phyloP scores from a whole-genome alignment of 2,888 invertebrate species.

The Hemithea aestivaria region DNA sequence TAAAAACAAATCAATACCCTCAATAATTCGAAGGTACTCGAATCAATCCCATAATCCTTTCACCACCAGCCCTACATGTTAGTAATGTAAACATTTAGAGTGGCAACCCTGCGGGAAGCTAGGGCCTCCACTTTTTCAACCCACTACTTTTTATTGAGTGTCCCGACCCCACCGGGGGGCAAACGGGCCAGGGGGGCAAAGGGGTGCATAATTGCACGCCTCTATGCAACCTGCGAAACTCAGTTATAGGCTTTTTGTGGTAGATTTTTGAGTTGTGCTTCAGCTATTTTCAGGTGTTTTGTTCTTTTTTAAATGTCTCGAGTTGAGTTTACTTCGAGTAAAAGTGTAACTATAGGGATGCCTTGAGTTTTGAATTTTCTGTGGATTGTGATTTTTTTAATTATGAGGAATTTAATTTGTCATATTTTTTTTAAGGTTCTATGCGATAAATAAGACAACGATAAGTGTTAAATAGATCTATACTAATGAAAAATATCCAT shows the following conservation, averaged over 20 bases:
- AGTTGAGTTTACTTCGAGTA: too few relatives aligned
- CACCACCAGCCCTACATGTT: slow-evolving; percentile 6
- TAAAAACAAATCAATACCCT: too few relatives aligned
- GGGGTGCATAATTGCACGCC: slow-evolving; percentile 56
- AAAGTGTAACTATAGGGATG: too few relatives aligned
- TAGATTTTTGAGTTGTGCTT: slow-evolving; percentile 7
- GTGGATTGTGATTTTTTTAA: too few relatives aligned
- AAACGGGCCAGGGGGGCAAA: slow-evolving; percentile 17
- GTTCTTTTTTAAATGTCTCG: neutral
- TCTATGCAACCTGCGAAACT: slow-evolving; percentile 47
- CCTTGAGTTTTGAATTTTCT: too few relatives aligned
- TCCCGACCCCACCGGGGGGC: slow-evolving; percentile 28
- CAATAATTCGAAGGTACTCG: too few relatives aligned
- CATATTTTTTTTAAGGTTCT: too few relatives aligned
- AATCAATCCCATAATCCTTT: slow-evolving; percentile 1
- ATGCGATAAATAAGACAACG: too few relatives aligned
- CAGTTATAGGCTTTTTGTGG: slow-evolving; percentile 50
- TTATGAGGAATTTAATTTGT: too few relatives aligned
- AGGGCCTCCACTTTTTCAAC: slow-evolving; percentile 46
- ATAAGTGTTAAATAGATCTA: too few relatives aligned
- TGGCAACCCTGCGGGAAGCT: slow-evolving; percentile 34
- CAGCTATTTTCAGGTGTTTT: slow-evolving; percentile 8
- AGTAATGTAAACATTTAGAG: slow-evolving; percentile 11
- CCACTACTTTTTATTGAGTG: slow-evolving; percentile 52
- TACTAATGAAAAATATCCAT: too few relatives aligned